These are phyloP conservation scores for Pterocles gutturalis DNA, from an alignment of 2,113 vertebrate genomes.

Conservation along the genomic window DNA sequence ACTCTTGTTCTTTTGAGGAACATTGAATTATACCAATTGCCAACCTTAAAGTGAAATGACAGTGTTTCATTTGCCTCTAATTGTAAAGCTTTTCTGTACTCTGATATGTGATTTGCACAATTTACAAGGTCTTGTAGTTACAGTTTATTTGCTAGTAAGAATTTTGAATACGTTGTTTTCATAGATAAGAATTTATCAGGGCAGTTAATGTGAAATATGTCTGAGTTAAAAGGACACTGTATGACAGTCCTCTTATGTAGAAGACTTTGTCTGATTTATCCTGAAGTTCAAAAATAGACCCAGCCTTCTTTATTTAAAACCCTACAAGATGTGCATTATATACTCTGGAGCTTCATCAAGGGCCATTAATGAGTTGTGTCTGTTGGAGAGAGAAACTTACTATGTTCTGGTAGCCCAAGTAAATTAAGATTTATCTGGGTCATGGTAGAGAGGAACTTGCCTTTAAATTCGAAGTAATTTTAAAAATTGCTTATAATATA, in stretches of 20 bases:
- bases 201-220: background rate
- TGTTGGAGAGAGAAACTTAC: background rate
- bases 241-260: background rate
- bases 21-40: rapidly evolving
- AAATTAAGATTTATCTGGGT: background rate
- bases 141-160: background rate
- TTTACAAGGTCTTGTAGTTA: background rate
- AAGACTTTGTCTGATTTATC: background rate
- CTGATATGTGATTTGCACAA: background rate
- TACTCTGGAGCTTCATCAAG: background rate
- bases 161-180: background rate
- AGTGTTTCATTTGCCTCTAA: background rate
- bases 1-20: background rate
- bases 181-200: background rate
- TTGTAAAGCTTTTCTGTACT: background rate
- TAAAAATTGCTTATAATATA: background rate
- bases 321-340: background rate
- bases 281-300: background rate
- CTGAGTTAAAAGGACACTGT: background rate
- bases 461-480: background rate
- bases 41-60: background rate
- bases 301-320: background rate
- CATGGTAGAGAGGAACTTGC: background rate
- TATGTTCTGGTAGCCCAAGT: background rate
- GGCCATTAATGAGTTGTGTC: background rate